Conservation (phyloP, 2,888 invertebrate species). For the Stenoptilia bipunctidactyla region DNA sequence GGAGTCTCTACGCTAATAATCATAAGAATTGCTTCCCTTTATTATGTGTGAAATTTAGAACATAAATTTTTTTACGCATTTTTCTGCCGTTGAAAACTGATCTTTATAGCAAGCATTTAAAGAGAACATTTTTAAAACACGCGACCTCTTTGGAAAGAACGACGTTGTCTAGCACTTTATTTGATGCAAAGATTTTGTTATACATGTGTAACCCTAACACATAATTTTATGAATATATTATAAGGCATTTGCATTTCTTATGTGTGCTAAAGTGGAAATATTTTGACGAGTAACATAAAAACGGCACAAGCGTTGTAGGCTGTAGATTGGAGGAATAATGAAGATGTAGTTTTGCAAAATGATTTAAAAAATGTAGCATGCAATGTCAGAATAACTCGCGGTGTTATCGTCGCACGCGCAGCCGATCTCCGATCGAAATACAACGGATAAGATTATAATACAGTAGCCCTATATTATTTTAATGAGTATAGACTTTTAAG, state of each 20-base stretch:
- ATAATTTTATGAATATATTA: slow-evolving; percentile 58
- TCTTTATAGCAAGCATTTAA: not conserved
- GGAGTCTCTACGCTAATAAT: slow-evolving; percentile 67
- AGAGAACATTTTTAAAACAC: not conserved
- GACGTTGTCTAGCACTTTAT: slow-evolving; percentile 41
- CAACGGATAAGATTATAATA: slow-evolving; percentile 71
- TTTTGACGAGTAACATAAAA: slow-evolving; percentile 14
- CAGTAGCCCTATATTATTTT: slow-evolving; percentile 71
- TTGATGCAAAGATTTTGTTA: slow-evolving; percentile 40
- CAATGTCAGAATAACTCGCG: slow-evolving; percentile 61
- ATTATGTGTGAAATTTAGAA: slow-evolving; percentile 68
- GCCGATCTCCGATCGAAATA: slow-evolving; percentile 68
- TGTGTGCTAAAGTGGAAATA: slow-evolving; percentile 17
- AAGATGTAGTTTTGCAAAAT: slow-evolving; percentile 57
- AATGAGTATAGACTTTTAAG: slow-evolving; percentile 69
- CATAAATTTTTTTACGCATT: slow-evolving; percentile 38
- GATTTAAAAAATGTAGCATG: slow-evolving; percentile 61
- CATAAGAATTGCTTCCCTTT: slow-evolving; percentile 68
- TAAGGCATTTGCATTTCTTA: slow-evolving; percentile 43
- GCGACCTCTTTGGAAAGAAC: slow-evolving; percentile 25
- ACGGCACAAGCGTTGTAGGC: not conserved
- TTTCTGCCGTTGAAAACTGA: slow-evolving; percentile 4
- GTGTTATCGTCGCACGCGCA: slow-evolving; percentile 67
- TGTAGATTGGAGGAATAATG: slow-evolving; percentile 42
- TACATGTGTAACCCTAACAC: slow-evolving; percentile 34